These are phyloP conservation scores for Margarornis squamiger DNA, from an alignment of 2,797 vertebrate species.

Conservation along the genomic window DNA sequence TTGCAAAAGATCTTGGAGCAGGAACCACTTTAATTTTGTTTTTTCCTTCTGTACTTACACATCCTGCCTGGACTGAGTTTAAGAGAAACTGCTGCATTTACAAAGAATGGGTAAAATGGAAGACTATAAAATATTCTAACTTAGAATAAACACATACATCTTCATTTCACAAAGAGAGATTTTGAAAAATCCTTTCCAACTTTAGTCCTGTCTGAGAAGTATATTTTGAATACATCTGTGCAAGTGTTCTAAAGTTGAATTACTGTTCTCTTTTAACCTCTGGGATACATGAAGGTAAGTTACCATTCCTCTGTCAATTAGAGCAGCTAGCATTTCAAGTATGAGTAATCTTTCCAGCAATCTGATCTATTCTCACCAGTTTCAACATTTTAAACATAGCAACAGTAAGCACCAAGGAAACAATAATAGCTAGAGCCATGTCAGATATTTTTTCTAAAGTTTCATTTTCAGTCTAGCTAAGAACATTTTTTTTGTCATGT, in stretches of 20 bases:
- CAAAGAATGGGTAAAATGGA: not conserved
- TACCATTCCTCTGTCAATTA: not conserved
- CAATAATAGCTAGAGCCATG: not conserved
- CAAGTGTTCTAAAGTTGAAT: not conserved
- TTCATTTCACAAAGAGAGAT: not conserved
- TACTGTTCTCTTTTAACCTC: not conserved
- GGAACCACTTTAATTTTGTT: not conserved
- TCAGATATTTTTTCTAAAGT: not conserved
- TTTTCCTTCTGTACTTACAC: not conserved
- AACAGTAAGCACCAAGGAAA: not conserved
- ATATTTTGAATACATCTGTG: not conserved
- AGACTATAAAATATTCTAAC: not conserved
- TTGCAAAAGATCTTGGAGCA: not conserved
- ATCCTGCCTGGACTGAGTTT: not conserved
- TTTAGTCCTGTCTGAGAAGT: not conserved
- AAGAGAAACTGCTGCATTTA: not conserved
- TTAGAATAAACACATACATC: not conserved
- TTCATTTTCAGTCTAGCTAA: conserved; percentile 7
- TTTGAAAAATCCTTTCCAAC: not conserved
- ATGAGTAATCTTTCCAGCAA: not conserved
- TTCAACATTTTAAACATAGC: conserved; percentile 12
- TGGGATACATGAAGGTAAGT: not conserved
- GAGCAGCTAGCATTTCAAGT: not conserved
- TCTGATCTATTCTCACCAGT: not conserved
- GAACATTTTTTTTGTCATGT: not conserved